A percentile compares a stretch with the other conserved stretches of the same genome.
phyloP scores from a whole-genome alignment of 2,888 invertebrate genomes.

The Caenorhabditis sp. region DNA sequence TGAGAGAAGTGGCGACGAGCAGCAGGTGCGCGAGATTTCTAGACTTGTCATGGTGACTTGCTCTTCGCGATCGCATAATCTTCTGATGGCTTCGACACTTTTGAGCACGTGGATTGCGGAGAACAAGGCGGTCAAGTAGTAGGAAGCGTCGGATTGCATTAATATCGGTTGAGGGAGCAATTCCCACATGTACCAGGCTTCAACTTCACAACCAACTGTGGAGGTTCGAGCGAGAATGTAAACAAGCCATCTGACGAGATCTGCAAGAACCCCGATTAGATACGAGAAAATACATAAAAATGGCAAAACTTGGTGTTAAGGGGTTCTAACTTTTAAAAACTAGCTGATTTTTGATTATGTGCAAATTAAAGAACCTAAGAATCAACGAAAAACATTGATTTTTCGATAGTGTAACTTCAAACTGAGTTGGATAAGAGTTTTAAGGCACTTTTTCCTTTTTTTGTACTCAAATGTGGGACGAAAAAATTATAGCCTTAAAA shows the following conservation, averaged over 20 bases:
- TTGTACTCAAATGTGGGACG: no score
- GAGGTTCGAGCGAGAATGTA: conserved; percentile 89
- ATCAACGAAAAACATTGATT: no score
- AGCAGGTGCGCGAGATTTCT: conserved; percentile 16
- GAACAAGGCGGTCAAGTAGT: conserved; percentile 90
- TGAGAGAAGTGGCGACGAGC: conserved; percentile 36
- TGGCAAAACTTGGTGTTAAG: background rate
- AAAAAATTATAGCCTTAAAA: no score
- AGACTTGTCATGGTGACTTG: conserved; percentile 11
- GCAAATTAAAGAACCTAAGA: no score
- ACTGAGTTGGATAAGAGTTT: no score
- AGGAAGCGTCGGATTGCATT: conserved; percentile 84
- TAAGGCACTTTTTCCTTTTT: no score
- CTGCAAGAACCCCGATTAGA: conserved; percentile 81
- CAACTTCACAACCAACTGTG: conserved; percentile 89
- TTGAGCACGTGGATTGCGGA: conserved; percentile 90
- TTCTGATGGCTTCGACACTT: conserved; percentile 74
- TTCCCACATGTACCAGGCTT: conserved; percentile 94
- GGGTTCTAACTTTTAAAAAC: conserved; percentile 4
- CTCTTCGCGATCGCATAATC: conserved; percentile 41
- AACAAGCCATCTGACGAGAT: conserved; percentile 88
- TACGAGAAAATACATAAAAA: no score
- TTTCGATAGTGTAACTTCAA: no score
- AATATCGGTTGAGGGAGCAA: conserved; percentile 85
- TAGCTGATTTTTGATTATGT: no score